Evolutionary conservation across 35 echinoderm and acorn worm genomes (phyloP).

Genomic region (Chiridota heheva): DNA sequence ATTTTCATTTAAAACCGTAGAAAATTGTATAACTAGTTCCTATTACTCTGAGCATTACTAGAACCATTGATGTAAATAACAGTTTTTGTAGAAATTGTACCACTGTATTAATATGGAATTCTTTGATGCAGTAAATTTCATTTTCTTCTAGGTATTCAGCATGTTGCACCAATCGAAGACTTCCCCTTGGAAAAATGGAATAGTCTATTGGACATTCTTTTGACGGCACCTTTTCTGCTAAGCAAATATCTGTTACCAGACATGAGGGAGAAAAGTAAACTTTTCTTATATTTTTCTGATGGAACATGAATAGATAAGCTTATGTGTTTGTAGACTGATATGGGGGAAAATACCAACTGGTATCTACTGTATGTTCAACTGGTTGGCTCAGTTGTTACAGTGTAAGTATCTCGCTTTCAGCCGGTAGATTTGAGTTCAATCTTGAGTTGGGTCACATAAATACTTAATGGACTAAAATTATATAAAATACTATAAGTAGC

Average conservation of each 20-base stretch:
- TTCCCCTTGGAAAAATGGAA: slow-evolving; percentile 78
- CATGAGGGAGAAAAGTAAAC: slow-evolving; percentile 68
- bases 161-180: slow-evolving; percentile 58
- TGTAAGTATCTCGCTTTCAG: not conserved
- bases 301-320: no score
- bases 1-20: not conserved
- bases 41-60: not conserved
- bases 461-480: no score
- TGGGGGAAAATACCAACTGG: not conserved
- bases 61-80: not conserved
- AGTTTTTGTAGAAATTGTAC: not conserved
- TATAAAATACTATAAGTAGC: no score
- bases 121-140: not conserved
- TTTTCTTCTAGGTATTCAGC: slow-evolving; percentile 44
- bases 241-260: slow-evolving; percentile 60
- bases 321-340: no score
- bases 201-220: slow-evolving; percentile 42
- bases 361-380: no score
- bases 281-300: no score
- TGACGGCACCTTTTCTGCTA: slow-evolving; percentile 64
- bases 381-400: not conserved
- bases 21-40: not conserved
- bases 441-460: no score
- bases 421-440: no score
- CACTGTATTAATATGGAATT: not conserved